phyloP scores from a whole-genome alignment of 2,888 invertebrate genomes.

The Ptilodon capucinus region DNA sequence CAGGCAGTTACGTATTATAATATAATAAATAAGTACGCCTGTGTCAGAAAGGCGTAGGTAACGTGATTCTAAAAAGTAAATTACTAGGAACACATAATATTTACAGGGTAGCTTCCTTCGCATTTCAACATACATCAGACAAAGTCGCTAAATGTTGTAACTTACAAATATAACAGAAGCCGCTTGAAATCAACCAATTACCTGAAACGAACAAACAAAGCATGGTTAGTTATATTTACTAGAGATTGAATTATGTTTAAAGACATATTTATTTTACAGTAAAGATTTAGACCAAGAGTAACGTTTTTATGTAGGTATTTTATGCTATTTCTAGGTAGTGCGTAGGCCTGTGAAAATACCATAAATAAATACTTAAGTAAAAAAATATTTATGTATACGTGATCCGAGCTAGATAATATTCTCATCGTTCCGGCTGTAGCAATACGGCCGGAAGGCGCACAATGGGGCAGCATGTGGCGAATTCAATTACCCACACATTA shows the following conservation, averaged over 20 bases:
- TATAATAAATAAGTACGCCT: too few relatives aligned
- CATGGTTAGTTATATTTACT: background rate
- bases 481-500: slow-evolving; percentile 44
- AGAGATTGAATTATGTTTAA: too few relatives aligned
- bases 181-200: background rate
- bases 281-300: too few relatives aligned
- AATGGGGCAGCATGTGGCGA: slow-evolving; percentile 38
- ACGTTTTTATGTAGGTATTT: too few relatives aligned
- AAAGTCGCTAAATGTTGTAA: background rate
- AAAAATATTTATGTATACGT: background rate
- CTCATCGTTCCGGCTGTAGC: background rate
- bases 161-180: background rate
- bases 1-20: too few relatives aligned
- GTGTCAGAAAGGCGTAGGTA: too few relatives aligned
- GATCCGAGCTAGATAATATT: background rate
- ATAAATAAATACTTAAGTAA: too few relatives aligned
- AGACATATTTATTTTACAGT: too few relatives aligned
- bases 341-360: too few relatives aligned
- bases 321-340: too few relatives aligned
- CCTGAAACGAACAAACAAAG: background rate
- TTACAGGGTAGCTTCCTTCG: background rate
- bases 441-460: background rate
- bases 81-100: background rate
- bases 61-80: too few relatives aligned
- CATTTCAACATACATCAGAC: too few relatives aligned